Evolutionary conservation across 2,113 vertebrate species (phyloP).

Genomic region (Saccopteryx leptura): DNA sequence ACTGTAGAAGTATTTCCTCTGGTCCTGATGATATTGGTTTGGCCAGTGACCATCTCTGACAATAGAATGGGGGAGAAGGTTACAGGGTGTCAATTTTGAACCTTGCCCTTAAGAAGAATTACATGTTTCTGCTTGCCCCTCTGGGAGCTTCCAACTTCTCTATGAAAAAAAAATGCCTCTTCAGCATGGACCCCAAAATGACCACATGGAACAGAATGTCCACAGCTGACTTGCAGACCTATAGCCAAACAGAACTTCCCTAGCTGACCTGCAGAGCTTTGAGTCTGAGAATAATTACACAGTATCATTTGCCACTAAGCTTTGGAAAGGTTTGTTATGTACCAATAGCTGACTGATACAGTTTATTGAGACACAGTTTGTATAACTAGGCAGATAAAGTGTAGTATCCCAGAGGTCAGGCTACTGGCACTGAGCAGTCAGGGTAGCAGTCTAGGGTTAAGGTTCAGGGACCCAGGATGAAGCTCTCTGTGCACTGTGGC

Average conservation of each 20-base stretch:
- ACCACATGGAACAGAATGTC: not conserved
- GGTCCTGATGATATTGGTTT: not conserved
- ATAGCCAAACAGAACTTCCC: no score
- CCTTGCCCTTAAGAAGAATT: not conserved
- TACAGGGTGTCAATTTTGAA: not conserved
- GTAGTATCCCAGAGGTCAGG: not conserved
- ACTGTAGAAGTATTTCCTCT: not conserved
- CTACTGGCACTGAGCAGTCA: not conserved
- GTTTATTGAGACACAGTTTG: not conserved
- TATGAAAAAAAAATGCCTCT: not conserved
- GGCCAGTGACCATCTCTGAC: not conserved
- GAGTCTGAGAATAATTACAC: not conserved
- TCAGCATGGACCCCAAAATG: not conserved
- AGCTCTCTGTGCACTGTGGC: not conserved
- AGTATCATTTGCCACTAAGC: not conserved
- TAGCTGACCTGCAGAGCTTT: not conserved
- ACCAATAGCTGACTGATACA: not conserved
- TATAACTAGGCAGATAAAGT: not conserved
- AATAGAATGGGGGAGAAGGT: not conserved
- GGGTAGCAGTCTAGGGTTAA: not conserved
- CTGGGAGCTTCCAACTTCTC: not conserved
- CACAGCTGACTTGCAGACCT: not conserved
- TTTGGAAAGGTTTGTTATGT: not conserved
- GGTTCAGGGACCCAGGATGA: not conserved
- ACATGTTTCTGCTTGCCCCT: not conserved